phyloP scores from a whole-genome alignment of 2,113 vertebrate species.

The Polyodon spathula region DNA sequence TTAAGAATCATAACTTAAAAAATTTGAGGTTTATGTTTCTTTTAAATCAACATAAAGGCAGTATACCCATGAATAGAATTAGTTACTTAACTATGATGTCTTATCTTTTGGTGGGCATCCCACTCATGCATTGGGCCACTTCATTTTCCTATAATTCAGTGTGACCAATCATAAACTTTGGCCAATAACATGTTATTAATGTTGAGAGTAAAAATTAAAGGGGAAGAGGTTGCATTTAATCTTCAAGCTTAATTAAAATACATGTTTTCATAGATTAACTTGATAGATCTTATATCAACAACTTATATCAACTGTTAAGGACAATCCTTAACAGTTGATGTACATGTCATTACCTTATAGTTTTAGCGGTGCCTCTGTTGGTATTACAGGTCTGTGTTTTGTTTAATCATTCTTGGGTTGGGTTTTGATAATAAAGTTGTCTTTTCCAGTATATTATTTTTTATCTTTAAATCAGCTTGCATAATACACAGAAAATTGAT shows the following conservation, averaged over 20 bases:
- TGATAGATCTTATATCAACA: too few species aligned
- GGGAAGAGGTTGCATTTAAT: neutral
- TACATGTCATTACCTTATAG: constrained; percentile 1
- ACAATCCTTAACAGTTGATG: constrained; percentile 33
- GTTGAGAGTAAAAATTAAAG: constrained; percentile 15
- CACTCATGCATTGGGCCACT: neutral
- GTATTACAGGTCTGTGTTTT: constrained; percentile 27
- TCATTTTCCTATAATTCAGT: neutral
- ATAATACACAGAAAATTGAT: constrained; percentile 45
- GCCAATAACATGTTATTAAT: constrained; percentile 14
- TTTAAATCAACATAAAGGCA: too few species aligned
- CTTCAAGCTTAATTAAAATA: neutral
- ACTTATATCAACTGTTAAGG: too few species aligned
- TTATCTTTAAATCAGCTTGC: constrained; percentile 50
- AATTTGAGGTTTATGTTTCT: too few species aligned
- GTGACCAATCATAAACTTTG: constrained; percentile 11
- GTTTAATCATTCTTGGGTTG: constrained; percentile 34
- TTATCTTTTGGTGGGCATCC: constrained; percentile 6
- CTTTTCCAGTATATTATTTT: constrained; percentile 51
- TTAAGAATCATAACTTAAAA: too few species aligned
- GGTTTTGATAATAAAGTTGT: constrained; percentile 71
- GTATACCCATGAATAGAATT: too few species aligned
- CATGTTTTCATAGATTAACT: neutral
- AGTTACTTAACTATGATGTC: too few species aligned
- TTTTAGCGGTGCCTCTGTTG: constrained; percentile 6